Base-by-base conservation (phyloP, 2,888 invertebrate species). In the Drosophila trichaetosa region DNA sequence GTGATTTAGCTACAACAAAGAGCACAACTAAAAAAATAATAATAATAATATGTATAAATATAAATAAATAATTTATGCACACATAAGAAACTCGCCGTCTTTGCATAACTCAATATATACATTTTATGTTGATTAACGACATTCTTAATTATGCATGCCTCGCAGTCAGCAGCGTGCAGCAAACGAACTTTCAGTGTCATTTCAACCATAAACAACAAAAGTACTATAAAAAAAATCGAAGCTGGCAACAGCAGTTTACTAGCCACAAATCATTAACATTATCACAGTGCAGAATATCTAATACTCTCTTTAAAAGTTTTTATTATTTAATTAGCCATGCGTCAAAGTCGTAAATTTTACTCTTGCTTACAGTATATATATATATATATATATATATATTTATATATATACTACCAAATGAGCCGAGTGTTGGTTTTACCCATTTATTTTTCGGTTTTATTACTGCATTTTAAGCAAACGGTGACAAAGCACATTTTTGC, bases 131-230 rank as follows among this genome's bases (percentile, higher is more conserved):
- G 49, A 68, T 52, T 42, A 73, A 68, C 53, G 16, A 54, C 42
- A 38, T 62, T 46, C 52, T 63, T 61, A 54, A 64, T 73, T 78
- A 69, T 77, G 69, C 78, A 78, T 63, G 63, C 69, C 63, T 74
- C 79, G 54, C 61, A 73, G 69, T 70, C 78, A 73, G 46, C 73
- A 61, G 60, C 54, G 63, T 63, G 49, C 60, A 53, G 29, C 64
- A 38, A 48, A 16, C 66, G 33, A 58, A 65, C 27, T 53, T 53
- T 67, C 77, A 76, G 75, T 76, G 75, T 24, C 76, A 76, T 52
- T 77, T 59, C 21, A 73, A 53, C 42, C 64, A 59, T 29, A 53
- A 38, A 56, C 24, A 59, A 16, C 27, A 34, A 36, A 21, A 65
- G 36, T 24, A 51, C 24, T n/a, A 48, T 16, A 29, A 16, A 60